Percentiles rank a stretch among this genome's conserved stretches.
phyloP scores from a whole-genome alignment of 2,797 vertebrate genomes.

The Bradypodion pumilum region DNA sequence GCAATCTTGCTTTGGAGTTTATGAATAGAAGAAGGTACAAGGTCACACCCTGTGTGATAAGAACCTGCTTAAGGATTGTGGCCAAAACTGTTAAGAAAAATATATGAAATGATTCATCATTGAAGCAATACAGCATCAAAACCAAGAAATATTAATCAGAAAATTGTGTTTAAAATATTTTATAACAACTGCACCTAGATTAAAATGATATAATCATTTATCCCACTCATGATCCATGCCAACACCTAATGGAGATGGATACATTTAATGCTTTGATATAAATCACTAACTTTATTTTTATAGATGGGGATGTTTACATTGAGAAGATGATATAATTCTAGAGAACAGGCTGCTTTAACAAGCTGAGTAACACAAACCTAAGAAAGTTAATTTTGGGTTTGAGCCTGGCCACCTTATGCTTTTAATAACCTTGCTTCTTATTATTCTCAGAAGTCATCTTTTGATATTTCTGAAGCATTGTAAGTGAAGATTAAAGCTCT shows the following conservation, averaged over 20 bases:
- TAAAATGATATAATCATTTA: background rate
- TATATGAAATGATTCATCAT: background rate
- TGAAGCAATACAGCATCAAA: background rate
- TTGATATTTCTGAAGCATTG: conserved; percentile 63
- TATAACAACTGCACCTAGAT: background rate
- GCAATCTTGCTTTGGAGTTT: background rate
- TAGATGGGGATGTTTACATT: background rate
- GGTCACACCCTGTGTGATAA: background rate
- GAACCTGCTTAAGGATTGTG: background rate
- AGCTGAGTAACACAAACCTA: conserved; percentile 43
- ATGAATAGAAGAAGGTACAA: background rate
- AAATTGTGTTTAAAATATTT: background rate
- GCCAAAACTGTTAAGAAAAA: background rate
- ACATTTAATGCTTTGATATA: background rate
- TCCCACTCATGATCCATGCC: background rate
- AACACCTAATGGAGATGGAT: conserved; percentile 6
- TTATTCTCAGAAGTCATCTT: conserved; percentile 66
- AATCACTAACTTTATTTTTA: background rate
- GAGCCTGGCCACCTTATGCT: conserved; percentile 28
- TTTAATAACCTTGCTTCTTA: conserved; percentile 70
- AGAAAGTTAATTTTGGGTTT: conserved; percentile 60
- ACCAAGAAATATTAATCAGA: background rate
- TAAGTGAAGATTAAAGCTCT: conserved; percentile 78
- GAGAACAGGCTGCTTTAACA: conserved; percentile 26
- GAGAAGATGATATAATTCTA: conserved; percentile 40